Conservation (phyloP, 2,113 vertebrate species). For the Atractosteus spatula region DNA sequence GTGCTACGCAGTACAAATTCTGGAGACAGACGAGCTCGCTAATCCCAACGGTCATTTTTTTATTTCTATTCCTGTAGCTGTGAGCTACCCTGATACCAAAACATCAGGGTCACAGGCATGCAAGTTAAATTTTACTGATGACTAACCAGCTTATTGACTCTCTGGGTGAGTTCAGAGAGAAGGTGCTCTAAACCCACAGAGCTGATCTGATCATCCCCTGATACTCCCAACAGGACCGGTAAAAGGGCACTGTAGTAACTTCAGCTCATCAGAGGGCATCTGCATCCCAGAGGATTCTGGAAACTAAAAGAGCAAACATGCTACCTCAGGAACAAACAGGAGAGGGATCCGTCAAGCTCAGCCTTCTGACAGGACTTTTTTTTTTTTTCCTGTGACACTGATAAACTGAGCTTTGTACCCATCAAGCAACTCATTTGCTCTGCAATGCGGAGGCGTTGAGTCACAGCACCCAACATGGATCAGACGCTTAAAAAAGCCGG, state of each 20-base stretch:
- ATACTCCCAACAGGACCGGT: conserved; percentile 29
- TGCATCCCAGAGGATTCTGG: conserved; percentile 38
- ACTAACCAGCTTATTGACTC: conserved; percentile 69
- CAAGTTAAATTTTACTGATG: conserved; percentile 56
- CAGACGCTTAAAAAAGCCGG: background rate
- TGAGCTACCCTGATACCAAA: conserved; percentile 64
- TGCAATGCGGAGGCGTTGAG: background rate
- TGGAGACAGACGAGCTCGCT: background rate
- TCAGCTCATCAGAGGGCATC: conserved; percentile 35
- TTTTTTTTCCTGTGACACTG: background rate
- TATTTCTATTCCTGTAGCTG: conserved; percentile 70
- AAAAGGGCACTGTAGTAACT: conserved; percentile 28
- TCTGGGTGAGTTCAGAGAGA: conserved; percentile 48
- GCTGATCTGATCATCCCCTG: conserved; percentile 55
- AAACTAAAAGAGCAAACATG: conserved; percentile 31
- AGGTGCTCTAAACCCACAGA: conserved; percentile 28
- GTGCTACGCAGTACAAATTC: background rate
- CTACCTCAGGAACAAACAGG: background rate
- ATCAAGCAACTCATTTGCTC: background rate
- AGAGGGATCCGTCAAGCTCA: background rate
- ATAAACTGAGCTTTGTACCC: background rate
- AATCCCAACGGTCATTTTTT: conserved; percentile 14
- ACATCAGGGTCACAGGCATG: conserved; percentile 51
- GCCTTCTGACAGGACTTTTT: background rate
- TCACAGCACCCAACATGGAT: background rate